A percentile compares a stretch with the other conserved stretches of the same genome.
Evolutionary conservation across 2,113 vertebrate genomes (phyloP).

Genomic region (Dasypus novemcinctus): DNA sequence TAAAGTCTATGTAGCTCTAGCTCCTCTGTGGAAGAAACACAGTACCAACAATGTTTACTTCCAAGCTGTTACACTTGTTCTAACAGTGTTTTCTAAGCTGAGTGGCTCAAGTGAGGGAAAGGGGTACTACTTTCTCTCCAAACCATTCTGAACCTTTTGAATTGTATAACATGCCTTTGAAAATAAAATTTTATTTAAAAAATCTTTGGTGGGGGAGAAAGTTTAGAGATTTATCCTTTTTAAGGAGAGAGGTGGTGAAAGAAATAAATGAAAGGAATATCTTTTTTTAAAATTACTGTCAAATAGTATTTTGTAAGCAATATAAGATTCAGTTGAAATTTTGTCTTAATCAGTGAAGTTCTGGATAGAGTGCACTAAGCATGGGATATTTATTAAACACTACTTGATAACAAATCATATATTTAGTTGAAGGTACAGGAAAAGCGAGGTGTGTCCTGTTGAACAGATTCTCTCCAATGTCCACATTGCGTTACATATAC

Average conservation of each 20-base stretch:
- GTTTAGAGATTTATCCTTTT: neutral
- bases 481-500: neutral
- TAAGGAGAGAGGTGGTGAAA: neutral
- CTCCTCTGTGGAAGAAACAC: neutral
- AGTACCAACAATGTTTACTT: neutral
- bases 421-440: neutral
- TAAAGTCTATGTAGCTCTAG: too few relatives aligned
- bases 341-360: neutral
- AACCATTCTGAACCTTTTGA: neutral
- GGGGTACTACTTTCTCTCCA: neutral
- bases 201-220: neutral
- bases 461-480: slow-evolving; percentile 12
- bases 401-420: neutral
- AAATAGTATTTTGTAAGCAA: neutral
- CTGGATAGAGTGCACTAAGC: neutral
- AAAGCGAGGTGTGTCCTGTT: neutral
- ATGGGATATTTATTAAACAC: neutral
- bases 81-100: neutral
- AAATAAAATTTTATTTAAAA: neutral
- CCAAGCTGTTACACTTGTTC: neutral
- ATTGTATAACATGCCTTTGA: neutral
- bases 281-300: neutral
- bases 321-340: neutral
- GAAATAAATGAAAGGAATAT: neutral
- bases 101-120: neutral